phyloP scores from a whole-genome alignment of 1,140 invertebrate species.

The Pseudomyrmex concolor region DNA sequence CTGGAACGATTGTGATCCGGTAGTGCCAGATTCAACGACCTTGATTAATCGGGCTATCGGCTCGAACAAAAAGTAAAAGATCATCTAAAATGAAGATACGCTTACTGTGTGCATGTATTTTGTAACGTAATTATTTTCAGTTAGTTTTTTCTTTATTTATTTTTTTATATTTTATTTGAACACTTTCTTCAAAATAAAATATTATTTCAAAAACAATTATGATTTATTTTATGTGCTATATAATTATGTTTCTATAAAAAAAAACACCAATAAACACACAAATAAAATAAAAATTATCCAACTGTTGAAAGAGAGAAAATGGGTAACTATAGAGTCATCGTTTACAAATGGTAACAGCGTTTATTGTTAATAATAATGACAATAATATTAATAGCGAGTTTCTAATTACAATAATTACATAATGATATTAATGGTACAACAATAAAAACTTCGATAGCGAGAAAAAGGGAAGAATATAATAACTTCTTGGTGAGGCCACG shows the following conservation, averaged over 20 bases:
- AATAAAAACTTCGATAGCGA: conserved; percentile 82
- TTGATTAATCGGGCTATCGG: conserved; percentile 66
- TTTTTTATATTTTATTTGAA: neutral
- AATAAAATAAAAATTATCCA: no score
- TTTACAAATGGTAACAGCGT: conserved; percentile 85
- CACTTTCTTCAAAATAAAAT: no score
- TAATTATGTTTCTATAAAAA: neutral
- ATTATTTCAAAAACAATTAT: neutral
- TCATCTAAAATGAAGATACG: neutral
- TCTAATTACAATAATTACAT: conserved; percentile 86
- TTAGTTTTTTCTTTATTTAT: neutral
- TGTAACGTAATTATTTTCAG: neutral
- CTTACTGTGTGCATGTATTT: no score
- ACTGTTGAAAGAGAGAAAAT: neutral
- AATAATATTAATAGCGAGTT: conserved; percentile 82
- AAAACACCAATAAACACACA: no score
- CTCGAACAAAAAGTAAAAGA: conserved; percentile 2
- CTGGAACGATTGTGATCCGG: conserved; percentile 53
- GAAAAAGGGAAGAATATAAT: conserved; percentile 78
- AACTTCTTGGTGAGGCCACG: conserved; percentile 70
- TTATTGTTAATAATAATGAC: conserved; percentile 83
- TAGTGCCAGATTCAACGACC: conserved; percentile 67
- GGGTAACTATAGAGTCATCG: conserved; percentile 11
- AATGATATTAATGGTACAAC: conserved; percentile 83
- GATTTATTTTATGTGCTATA: neutral